Percentiles rank a stretch among this genome's conserved stretches.
Conservation (phyloP, 2,797 vertebrate genomes). For the Semaprochilodus insignis region DNA sequence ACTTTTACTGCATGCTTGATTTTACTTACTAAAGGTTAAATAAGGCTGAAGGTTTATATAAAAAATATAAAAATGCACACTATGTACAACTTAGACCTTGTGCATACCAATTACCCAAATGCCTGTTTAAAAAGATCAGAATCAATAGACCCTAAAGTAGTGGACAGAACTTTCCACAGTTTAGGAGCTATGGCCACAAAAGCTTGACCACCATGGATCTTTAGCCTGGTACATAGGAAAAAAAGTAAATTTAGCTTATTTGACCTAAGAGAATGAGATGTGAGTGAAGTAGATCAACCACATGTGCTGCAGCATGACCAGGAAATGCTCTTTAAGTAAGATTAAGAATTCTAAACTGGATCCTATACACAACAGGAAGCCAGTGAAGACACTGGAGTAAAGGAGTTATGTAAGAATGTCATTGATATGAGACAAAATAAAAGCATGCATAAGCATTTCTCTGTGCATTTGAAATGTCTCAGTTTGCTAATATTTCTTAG, state of each 20-base stretch:
- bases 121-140: neutral
- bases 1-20: no score
- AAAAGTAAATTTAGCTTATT: neutral
- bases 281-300: neutral
- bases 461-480: neutral
- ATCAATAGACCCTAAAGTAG: neutral
- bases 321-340: neutral
- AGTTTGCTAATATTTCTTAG: neutral
- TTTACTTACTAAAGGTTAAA: no score
- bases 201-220: neutral
- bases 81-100: no score
- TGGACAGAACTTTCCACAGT: neutral
- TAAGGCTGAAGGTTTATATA: no score
- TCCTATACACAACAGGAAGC: neutral
- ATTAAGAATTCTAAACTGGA: neutral
- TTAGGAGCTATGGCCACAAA: neutral
- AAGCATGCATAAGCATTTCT: neutral
- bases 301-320: neutral
- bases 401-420: neutral
- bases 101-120: neutral
- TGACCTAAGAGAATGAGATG: neutral
- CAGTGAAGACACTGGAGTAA: neutral
- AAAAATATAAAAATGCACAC: no score
- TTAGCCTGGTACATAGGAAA: neutral
- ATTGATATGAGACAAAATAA: neutral